A percentile compares a stretch with the other conserved stretches of the same genome.
Evolutionary conservation across 2,888 invertebrate genomes (phyloP).

Genomic region (Omphaloscelis lunosa): DNA sequence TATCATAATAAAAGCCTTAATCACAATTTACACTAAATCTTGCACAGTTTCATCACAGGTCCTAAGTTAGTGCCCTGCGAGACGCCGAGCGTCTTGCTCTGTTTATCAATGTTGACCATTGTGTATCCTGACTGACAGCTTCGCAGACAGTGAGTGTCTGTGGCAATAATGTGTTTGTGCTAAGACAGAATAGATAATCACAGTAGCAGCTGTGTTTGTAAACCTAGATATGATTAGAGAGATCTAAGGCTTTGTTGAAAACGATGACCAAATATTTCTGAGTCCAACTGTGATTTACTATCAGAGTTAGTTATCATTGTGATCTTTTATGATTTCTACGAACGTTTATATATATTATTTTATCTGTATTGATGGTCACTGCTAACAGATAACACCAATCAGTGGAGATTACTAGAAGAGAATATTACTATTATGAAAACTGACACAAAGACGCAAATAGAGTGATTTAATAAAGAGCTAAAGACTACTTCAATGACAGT

Average conservation of each 20-base stretch:
- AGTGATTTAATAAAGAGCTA: conserved; percentile 9
- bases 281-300: conserved; percentile 16
- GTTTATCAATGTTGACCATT: conserved; percentile 41
- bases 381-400: conserved; percentile 39
- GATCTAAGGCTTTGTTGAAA: conserved; percentile 10
- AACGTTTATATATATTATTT: conserved; percentile 32
- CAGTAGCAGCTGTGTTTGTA: conserved; percentile 5
- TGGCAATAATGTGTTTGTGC: conserved; percentile 20
- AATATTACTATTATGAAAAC: conserved; percentile 17
- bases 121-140: conserved; percentile 24
- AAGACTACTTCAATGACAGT: conserved; percentile 20
- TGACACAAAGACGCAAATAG: conserved; percentile 2
- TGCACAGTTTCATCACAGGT: conserved; percentile 8
- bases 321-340: conserved; percentile 23
- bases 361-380: conserved; percentile 43
- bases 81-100: conserved; percentile 42
- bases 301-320: conserved; percentile 16
- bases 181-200: conserved; percentile 12
- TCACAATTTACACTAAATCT: not conserved
- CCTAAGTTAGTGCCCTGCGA: conserved; percentile 41
- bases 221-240: not conserved
- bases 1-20: not conserved
- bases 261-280: not conserved
- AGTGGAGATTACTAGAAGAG: conserved; percentile 7
- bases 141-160: conserved; percentile 8